Conservation (phyloP, 37 sponge, comb jelly and placozoan species). For the Lycopodina hypogea region DNA sequence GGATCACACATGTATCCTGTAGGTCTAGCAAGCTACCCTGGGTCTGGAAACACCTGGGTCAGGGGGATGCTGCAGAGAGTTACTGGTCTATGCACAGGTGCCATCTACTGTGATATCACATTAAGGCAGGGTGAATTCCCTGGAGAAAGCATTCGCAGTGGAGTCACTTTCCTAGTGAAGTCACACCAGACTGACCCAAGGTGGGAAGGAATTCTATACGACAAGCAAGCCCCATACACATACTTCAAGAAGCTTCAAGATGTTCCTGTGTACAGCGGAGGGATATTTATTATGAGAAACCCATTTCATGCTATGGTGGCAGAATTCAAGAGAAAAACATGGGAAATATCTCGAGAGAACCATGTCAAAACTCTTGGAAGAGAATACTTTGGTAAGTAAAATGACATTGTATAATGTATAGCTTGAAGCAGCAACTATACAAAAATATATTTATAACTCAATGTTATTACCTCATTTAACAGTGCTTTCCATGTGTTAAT, state of each 20-base stretch:
- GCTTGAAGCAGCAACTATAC: not conserved
- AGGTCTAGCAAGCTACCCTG: conserved; percentile 54
- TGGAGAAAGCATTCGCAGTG: conserved; percentile 54
- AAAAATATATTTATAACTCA: too few species aligned
- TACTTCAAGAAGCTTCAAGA: conserved; percentile 17
- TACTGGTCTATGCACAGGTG: conserved; percentile 71
- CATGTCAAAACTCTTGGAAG: conserved; percentile 7
- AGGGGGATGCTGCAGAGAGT: conserved; percentile 40
- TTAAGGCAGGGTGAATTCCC: conserved; percentile 19
- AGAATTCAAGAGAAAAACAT: conserved; percentile 22
- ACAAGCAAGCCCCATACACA: conserved; percentile 7
- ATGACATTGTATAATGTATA: not conserved
- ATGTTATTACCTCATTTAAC: too few species aligned
- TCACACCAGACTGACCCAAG: conserved; percentile 37
- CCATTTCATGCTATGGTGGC: conserved; percentile 43
- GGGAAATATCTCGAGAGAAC: not conserved
- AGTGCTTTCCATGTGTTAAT: too few species aligned
- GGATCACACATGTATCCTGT: conserved; percentile 23
- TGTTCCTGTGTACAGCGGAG: conserved; percentile 28
- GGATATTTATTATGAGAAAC: conserved; percentile 32
- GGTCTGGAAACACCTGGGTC: conserved; percentile 67
- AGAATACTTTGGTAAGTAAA: conserved; percentile 36
- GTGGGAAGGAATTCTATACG: conserved; percentile 35
- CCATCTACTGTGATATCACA: conserved; percentile 37
- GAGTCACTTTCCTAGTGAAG: conserved; percentile 49